Percentiles rank a stretch among this genome's conserved stretches.
Evolutionary conservation across 2,113 vertebrate species (phyloP).

Genomic region (Sciurus niger): DNA sequence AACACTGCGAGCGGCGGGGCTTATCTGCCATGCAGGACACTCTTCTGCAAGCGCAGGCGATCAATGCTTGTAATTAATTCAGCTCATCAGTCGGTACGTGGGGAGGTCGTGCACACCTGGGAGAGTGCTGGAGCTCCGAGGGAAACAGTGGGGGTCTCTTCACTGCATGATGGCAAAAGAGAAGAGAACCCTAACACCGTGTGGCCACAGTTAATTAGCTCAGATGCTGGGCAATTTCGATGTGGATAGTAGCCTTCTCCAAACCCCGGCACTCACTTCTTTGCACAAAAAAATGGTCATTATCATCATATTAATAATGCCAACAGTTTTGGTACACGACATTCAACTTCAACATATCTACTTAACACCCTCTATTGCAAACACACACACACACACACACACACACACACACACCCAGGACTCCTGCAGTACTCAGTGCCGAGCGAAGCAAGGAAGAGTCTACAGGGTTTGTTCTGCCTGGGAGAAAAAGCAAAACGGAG

Average conservation of each 20-base stretch:
- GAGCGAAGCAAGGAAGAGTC: background rate
- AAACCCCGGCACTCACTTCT: background rate
- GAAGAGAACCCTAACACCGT: background rate
- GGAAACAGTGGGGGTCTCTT: conserved; percentile 29
- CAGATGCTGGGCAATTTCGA: background rate
- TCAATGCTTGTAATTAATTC: conserved; percentile 77
- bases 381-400: background rate
- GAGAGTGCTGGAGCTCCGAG: background rate
- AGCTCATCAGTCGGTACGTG: background rate
- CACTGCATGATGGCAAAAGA: background rate
- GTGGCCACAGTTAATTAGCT: conserved; percentile 35
- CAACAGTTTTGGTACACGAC: background rate
- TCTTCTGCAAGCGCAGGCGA: background rate
- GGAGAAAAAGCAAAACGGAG: background rate
- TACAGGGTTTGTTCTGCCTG: background rate
- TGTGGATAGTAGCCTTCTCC: background rate
- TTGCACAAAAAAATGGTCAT: background rate
- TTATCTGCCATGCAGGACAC: conserved; percentile 7
- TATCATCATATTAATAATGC: background rate
- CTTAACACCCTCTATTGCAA: conserved; percentile 11
- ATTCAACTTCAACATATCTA: background rate
- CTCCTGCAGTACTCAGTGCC: background rate
- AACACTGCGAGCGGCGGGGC: conserved; percentile 48
- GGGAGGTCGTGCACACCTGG: conserved; percentile 36
- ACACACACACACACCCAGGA: background rate